These are phyloP conservation scores for Cercopithecus neglectus DNA, from an alignment of 2,797 vertebrate species.

Conservation along the genomic window DNA sequence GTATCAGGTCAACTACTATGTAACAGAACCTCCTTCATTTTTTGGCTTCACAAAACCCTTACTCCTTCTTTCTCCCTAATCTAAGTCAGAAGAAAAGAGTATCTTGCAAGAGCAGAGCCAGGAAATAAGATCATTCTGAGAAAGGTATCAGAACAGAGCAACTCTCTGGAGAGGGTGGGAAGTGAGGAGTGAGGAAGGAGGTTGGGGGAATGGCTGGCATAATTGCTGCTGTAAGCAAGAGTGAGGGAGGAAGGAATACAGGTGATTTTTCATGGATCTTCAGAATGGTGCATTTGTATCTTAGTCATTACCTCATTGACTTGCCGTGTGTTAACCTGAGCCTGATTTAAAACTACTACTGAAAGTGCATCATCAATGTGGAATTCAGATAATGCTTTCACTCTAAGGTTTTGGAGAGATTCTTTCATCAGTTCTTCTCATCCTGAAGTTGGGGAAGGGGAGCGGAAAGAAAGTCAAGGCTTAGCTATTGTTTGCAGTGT, in stretches of 20 bases:
- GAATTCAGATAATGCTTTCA: neutral
- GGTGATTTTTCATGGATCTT: neutral
- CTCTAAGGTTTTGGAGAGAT: neutral
- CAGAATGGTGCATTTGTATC: neutral
- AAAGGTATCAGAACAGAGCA: neutral
- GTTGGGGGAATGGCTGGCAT: neutral
- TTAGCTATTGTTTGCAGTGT: neutral
- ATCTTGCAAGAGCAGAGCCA: neutral
- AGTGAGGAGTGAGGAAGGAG: neutral
- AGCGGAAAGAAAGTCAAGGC: neutral
- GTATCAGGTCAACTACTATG: neutral
- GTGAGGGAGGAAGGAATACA: neutral
- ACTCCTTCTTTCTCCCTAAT: neutral
- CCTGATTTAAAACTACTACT: neutral
- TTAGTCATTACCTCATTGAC: neutral
- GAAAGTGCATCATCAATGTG: neutral
- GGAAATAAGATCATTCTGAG: neutral
- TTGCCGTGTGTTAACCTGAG: neutral
- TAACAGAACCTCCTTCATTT: neutral
- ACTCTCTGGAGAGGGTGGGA: neutral
- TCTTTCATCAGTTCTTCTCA: neutral
- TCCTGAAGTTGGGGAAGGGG: neutral
- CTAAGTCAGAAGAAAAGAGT: neutral
- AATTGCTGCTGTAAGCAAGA: neutral
- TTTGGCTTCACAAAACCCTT: neutral